Evolutionary conservation across 2,797 vertebrate species (phyloP), one percentile per base, ranked within the genome.

Genomic region (Anguilla megastoma): DNA sequence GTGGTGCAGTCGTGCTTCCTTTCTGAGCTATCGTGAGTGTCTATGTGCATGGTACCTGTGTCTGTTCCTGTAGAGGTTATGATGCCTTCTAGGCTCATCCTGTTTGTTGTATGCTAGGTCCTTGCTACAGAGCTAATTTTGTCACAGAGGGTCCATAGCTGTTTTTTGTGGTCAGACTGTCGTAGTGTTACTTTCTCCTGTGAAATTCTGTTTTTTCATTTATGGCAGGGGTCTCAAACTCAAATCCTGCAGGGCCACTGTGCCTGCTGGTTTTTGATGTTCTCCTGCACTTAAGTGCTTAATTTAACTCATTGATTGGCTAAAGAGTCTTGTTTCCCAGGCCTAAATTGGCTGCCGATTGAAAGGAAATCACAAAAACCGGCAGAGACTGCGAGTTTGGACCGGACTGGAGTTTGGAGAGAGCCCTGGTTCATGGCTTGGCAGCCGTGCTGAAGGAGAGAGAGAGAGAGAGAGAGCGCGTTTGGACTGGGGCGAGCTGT

Each of bases 401-500:
- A 12, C 58, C 3, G 60, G 63, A 66, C n/a, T 0, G 63, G 63
- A 27, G 63, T n/a, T 24, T 66, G 63, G n/a, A n/a, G n/a, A 66
- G 24, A 27, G 24, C 7, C 63, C 63, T 27, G 63, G 24, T 66
- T 66, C n/a, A 66, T 60, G 18, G 86, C 30, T 3, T 41, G 5
- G 86, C 27, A 33, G 36, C 50, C 0, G 30, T n/a, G 74, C 74
- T 41, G 33, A 76, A 41, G 30, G 21, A 21, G 36, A 41, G 36
- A 36, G 36, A 33, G 33, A 76, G 18, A 18, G 12, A 10, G 45
- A 30, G 14, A 54, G 71, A 18, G 50, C 36, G 86, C 36, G 30
- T 76, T 56, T 52, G 48, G 66, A 87, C 36, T 10, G 86, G 41
- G 52, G 86, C 71, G 50, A 58, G 86, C 56, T 48, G 86, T 66